These are phyloP conservation scores for Macroglossus sobrinus DNA, from an alignment of 2,113 vertebrate species.

Conservation along the genomic window DNA sequence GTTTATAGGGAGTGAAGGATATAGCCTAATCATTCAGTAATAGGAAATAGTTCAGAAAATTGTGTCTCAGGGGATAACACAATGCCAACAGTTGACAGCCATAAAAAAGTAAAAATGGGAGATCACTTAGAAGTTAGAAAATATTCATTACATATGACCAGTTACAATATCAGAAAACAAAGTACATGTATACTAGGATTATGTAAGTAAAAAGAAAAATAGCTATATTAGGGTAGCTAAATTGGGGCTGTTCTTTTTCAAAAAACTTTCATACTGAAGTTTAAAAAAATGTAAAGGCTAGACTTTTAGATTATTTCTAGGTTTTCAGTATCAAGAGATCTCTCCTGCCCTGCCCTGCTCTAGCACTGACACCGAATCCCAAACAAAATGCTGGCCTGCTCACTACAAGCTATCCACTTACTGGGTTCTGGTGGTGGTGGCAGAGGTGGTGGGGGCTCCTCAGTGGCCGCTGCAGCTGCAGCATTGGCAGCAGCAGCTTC, in stretches of 20 bases:
- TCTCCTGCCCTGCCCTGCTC: background rate
- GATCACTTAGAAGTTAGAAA: slow-evolving; percentile 2
- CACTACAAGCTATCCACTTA: slow-evolving; percentile 71
- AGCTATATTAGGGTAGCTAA: background rate
- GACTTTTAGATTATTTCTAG: background rate
- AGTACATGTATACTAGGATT: background rate
- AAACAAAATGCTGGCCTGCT: background rate
- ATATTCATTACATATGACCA: background rate
- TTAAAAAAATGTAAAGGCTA: background rate
- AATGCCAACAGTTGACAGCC: background rate
- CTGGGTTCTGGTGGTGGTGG: slow-evolving; percentile 88
- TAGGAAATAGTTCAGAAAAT: background rate
- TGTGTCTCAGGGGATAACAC: background rate
- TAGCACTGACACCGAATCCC: background rate
- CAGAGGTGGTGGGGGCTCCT: slow-evolving; percentile 87
- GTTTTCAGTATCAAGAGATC: background rate
- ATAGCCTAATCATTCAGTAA: background rate
- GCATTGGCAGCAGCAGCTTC: slow-evolving; percentile 93
- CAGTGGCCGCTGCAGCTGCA: slow-evolving; percentile 85
- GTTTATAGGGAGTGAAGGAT: background rate
- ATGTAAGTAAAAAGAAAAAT: background rate
- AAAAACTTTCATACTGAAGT: background rate
- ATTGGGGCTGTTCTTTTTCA: background rate
- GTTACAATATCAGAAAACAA: background rate
- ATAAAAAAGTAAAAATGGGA: background rate